These are phyloP conservation scores for Pentalonia nigronervosa DNA, from an alignment of 1,140 invertebrate genomes.

Conservation along the genomic window DNA sequence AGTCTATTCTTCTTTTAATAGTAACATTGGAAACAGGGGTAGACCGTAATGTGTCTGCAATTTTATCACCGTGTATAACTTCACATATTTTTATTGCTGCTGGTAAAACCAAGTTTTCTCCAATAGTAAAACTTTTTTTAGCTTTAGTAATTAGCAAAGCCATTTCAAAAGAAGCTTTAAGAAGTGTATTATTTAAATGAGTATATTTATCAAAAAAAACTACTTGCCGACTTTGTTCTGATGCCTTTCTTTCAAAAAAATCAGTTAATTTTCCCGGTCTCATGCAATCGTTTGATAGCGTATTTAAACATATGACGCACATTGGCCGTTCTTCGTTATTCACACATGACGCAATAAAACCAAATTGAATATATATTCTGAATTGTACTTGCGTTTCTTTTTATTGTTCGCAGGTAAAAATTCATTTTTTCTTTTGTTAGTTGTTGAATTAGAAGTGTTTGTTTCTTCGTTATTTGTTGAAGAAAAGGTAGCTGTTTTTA, in stretches of 20 bases:
- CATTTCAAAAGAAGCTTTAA: too few relatives aligned
- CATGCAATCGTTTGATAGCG: slow-evolving; percentile 8
- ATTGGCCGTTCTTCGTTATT: slow-evolving; percentile 10
- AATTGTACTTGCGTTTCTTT: slow-evolving; percentile 17
- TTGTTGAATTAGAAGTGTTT: not conserved
- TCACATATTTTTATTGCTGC: too few relatives aligned
- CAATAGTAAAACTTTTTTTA: too few relatives aligned
- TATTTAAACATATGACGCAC: slow-evolving; percentile 12
- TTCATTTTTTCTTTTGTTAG: slow-evolving; percentile 21
- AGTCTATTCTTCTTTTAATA: too few relatives aligned
- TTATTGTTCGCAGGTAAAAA: slow-evolving; percentile 21
- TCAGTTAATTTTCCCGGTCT: slow-evolving; percentile 22
- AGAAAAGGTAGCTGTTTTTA: slow-evolving; percentile 3
- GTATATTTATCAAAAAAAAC: slow-evolving; percentile 15
- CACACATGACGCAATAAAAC: not conserved
- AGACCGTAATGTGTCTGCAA: too few relatives aligned
- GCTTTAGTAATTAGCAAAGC: too few relatives aligned
- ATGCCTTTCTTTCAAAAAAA: slow-evolving; percentile 40
- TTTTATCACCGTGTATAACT: too few relatives aligned
- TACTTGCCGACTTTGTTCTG: slow-evolving; percentile 32
- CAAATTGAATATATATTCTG: slow-evolving; percentile 26
- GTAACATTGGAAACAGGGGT: too few relatives aligned
- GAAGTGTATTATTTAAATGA: too few relatives aligned
- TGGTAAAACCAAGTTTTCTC: too few relatives aligned
- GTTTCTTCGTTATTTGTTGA: not conserved